Percentiles rank a stretch among this genome's conserved stretches.
Conservation (phyloP, 2,888 invertebrate genomes). For the Hydropsyche betteni region DNA sequence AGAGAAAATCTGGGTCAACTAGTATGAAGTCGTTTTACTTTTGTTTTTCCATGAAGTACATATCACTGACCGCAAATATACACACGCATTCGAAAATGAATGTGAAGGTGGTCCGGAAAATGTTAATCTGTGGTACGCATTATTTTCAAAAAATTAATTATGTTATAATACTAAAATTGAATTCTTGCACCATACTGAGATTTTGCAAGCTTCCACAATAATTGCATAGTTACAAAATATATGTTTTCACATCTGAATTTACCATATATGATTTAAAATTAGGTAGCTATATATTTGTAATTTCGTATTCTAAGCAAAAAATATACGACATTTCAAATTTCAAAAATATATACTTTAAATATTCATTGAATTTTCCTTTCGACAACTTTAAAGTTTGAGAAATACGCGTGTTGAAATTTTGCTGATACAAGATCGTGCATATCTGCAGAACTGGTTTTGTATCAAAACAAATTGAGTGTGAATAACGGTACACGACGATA, state of each 20-base stretch:
- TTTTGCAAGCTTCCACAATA: too few relatives aligned
- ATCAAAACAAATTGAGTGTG: slow-evolving; percentile 25
- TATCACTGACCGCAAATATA: slow-evolving; percentile 14
- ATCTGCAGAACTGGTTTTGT: slow-evolving; percentile 29
- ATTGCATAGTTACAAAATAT: too few relatives aligned
- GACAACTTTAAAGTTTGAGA: slow-evolving; percentile 4
- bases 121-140: slow-evolving; percentile 18
- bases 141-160: background rate
- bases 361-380: too few relatives aligned
- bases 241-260: too few relatives aligned
- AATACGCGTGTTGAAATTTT: background rate
- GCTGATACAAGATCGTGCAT: slow-evolving; percentile 10
- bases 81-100: background rate
- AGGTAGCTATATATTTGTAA: too few relatives aligned
- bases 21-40: slow-evolving; percentile 18
- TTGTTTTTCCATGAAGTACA: slow-evolving; percentile 18
- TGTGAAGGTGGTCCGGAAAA: slow-evolving; percentile 23
- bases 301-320: too few relatives aligned
- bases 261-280: too few relatives aligned
- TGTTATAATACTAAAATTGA: background rate
- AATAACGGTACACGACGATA: slow-evolving; percentile 22
- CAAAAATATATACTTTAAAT: too few relatives aligned
- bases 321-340: too few relatives aligned
- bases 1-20: slow-evolving; percentile 30
- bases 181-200: too few relatives aligned